phyloP scores from a whole-genome alignment of 2,888 invertebrate species.

The Xestoiulus laeticollis region DNA sequence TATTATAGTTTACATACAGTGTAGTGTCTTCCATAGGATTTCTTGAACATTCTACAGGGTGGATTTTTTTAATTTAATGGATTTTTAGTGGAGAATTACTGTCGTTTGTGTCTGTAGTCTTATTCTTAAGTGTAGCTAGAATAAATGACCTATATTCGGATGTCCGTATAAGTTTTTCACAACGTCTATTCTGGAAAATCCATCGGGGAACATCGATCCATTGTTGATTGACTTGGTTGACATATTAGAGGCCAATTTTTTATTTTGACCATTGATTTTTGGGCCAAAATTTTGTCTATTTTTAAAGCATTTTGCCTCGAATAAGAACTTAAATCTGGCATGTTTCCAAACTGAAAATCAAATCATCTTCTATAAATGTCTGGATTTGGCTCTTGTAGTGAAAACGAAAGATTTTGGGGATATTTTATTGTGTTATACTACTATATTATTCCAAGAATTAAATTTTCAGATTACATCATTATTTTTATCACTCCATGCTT shows the following conservation, averaged over 20 bases:
- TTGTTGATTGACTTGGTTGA: not conserved
- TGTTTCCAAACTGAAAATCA: not conserved
- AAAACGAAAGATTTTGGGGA: too few relatives aligned
- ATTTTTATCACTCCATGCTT: too few relatives aligned
- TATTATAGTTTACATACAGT: too few relatives aligned
- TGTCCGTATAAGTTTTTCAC: slow-evolving; percentile 1
- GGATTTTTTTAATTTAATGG: not conserved
- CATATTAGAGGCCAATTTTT: slow-evolving; percentile 22
- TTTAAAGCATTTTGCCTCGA: not conserved
- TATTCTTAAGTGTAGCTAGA: not conserved
- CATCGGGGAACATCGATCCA: slow-evolving; percentile 7
- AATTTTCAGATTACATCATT: too few relatives aligned
- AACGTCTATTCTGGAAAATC: slow-evolving; percentile 11
- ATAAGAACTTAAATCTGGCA: not conserved
- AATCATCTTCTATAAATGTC: not conserved
- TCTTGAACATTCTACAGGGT: not conserved
- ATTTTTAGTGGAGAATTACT: not conserved
- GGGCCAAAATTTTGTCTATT: not conserved
- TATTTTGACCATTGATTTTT: not conserved
- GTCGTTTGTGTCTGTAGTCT: not conserved
- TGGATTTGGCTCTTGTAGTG: not conserved
- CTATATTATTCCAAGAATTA: too few relatives aligned
- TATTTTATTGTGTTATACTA: too few relatives aligned
- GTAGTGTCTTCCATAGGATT: too few relatives aligned
- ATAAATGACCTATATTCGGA: not conserved